phyloP scores from a whole-genome alignment of 1,140 invertebrate species.

The Drosophila pseudoobscura region DNA sequence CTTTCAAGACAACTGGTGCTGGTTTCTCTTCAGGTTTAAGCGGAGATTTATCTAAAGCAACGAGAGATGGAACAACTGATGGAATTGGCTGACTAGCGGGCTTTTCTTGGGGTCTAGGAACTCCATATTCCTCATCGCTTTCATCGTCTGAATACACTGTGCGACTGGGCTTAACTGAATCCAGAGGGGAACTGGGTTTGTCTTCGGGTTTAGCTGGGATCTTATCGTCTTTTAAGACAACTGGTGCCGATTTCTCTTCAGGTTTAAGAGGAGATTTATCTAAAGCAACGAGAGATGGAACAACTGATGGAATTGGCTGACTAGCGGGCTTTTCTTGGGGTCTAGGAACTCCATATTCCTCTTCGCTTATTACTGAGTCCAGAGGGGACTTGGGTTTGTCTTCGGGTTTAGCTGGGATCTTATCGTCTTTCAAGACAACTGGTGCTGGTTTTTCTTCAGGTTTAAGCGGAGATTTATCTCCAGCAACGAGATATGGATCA shows the following conservation, averaged over 20 bases:
- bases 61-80: background rate
- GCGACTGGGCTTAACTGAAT: background rate
- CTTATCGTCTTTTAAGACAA: too few species aligned
- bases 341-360: background rate
- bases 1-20: too few species aligned
- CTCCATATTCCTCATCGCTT: background rate
- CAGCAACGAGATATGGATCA: too few species aligned
- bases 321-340: constrained; percentile 4
- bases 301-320: constrained; percentile 1
- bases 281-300: background rate
- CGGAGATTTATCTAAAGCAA: background rate
- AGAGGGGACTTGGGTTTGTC: constrained; percentile 2
- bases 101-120: background rate
- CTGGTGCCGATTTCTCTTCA: too few species aligned
- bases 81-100: constrained; percentile 13
- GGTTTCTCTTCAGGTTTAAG: too few species aligned
- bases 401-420: background rate
- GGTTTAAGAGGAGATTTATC: constrained; percentile 3
- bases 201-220: too few species aligned
- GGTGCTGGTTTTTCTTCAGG: too few species aligned
- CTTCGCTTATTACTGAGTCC: constrained; percentile 1
- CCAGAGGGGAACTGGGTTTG: too few species aligned
- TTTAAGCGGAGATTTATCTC: too few species aligned
- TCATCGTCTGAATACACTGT: too few species aligned
- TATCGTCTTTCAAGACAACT: background rate